Evolutionary conservation across 1,140 invertebrate species (phyloP).

Genomic region (Asbolus verrucosus): DNA sequence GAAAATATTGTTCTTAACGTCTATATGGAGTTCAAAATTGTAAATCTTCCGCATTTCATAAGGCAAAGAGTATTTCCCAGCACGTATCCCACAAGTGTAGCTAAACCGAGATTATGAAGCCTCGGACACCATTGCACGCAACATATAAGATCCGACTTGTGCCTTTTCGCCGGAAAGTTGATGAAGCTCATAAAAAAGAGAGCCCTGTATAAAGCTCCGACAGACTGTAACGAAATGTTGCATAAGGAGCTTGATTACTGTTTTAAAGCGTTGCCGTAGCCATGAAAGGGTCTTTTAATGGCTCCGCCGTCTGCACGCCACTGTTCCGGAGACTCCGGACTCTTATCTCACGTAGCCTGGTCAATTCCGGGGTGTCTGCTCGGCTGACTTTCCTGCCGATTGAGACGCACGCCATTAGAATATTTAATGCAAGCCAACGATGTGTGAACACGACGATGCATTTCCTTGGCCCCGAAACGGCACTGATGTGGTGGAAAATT

Average conservation of each 20-base stretch:
- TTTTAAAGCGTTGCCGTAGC: background rate
- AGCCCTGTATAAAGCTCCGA: no score
- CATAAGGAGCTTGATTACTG: conserved; percentile 7
- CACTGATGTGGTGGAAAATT: conserved; percentile 16
- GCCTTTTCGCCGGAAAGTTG: no score
- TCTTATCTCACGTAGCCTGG: conserved; percentile 54
- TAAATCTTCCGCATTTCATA: no score
- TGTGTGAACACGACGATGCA: conserved; percentile 53
- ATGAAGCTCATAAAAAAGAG: no score
- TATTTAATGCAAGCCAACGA: conserved; percentile 58
- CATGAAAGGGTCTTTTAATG: conserved; percentile 18
- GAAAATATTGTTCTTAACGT: no score
- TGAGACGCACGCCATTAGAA: conserved; percentile 59
- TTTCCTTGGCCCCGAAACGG: conserved; percentile 14
- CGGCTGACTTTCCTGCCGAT: conserved; percentile 54
- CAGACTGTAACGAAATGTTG: no score
- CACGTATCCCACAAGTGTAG: no score
- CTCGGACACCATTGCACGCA: no score
- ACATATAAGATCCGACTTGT: no score
- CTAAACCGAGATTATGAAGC: no score
- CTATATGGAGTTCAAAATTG: no score
- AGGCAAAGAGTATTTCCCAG: no score
- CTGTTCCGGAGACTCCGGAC: conserved; percentile 39
- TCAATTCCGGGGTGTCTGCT: conserved; percentile 57
- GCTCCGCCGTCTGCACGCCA: conserved; percentile 24